Evolutionary conservation across 1,140 invertebrate species (phyloP).

Genomic region (Atta texana): DNA sequence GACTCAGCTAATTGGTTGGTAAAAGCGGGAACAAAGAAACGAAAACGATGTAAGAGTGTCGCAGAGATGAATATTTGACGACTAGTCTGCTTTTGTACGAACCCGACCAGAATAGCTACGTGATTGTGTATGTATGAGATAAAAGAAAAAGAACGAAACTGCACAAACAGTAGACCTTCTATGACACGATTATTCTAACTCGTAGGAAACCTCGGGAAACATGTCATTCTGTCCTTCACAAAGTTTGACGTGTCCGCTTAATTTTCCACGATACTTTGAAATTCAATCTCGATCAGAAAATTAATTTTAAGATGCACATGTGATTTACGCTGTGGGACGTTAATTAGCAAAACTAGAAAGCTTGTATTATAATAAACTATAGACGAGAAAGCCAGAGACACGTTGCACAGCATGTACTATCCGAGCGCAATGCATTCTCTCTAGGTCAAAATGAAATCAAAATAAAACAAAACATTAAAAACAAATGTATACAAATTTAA

Average conservation of each 20-base stretch:
- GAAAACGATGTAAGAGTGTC: not conserved
- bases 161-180: slow-evolving; percentile 16
- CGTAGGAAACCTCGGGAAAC: slow-evolving; percentile 21
- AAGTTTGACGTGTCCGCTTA: not conserved
- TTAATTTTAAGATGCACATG: not conserved
- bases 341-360: not conserved
- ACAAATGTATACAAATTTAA: not conserved
- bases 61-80: slow-evolving; percentile 41
- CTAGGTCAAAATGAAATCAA: not conserved
- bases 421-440: not conserved
- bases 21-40: not conserved
- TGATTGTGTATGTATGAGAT: slow-evolving; percentile 44
- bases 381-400: not conserved
- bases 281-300: slow-evolving; percentile 21
- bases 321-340: not conserved
- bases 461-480: no score
- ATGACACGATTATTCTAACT: slow-evolving; percentile 26
- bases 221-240: slow-evolving; percentile 7
- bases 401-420: not conserved
- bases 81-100: slow-evolving; percentile 1
- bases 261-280: slow-evolving; percentile 10
- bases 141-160: slow-evolving; percentile 35
- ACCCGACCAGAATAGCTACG: slow-evolving; percentile 16
- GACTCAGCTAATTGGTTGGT: not conserved
- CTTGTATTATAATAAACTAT: not conserved